Conservation (phyloP, 1,140 invertebrate genomes). For the Drosophila subpulchrella region DNA sequence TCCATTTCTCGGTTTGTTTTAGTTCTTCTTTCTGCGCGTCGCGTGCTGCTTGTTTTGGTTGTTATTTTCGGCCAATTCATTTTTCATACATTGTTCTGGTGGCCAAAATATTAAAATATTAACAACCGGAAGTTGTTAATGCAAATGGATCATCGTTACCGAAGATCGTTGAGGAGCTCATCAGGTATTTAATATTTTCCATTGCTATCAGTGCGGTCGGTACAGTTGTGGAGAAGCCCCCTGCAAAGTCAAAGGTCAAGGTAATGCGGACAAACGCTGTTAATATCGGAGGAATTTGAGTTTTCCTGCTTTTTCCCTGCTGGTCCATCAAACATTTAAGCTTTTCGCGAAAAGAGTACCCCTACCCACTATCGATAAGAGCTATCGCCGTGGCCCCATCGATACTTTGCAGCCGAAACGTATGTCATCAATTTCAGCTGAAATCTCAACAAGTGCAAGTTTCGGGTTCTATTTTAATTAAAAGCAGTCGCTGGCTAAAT, state of each 20-base stretch:
- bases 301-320: slow-evolving; percentile 2
- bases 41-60: slow-evolving; percentile 55
- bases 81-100: slow-evolving; percentile 12
- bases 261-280: slow-evolving; percentile 12
- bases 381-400: neutral
- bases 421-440: slow-evolving; percentile 8
- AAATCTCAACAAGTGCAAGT: slow-evolving; percentile 49
- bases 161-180: slow-evolving; percentile 27
- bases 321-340: neutral
- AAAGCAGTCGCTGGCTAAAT: slow-evolving; percentile 12
- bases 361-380: slow-evolving; percentile 6
- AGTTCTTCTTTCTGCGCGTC: slow-evolving; percentile 63
- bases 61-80: slow-evolving; percentile 33
- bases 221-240: slow-evolving; percentile 28
- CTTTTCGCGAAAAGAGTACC: slow-evolving; percentile 13
- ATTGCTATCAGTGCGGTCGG: neutral
- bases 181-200: slow-evolving; percentile 47
- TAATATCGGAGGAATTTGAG: slow-evolving; percentile 6
- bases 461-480: slow-evolving; percentile 25
- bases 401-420: slow-evolving; percentile 2
- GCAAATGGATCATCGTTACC: slow-evolving; percentile 55
- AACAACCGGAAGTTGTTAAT: slow-evolving; percentile 12
- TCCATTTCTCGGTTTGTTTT: slow-evolving; percentile 60
- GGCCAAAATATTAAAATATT: neutral
- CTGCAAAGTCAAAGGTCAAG: slow-evolving; percentile 41